Evolutionary conservation across 2,113 vertebrate species (phyloP), one percentile per base, ranked within the genome.

Genomic region (Pelecanoides urinatrix): DNA sequence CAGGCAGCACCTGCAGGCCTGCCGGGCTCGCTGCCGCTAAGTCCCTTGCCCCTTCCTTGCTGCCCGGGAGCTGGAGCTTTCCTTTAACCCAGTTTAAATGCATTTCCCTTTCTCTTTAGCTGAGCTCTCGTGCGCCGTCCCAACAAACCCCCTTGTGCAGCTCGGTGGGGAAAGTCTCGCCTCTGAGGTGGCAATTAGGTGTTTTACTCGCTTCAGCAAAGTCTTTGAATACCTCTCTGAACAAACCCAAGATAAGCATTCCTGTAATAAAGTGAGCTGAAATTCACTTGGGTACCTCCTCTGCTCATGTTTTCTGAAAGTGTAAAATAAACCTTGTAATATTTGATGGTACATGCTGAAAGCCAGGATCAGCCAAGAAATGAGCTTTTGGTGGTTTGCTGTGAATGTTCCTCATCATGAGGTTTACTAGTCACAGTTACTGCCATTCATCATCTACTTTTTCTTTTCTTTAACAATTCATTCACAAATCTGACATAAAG

Each of bases 21-120:
- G 36, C 27, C 0, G 0, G 7, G 4, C 32, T 68, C 0, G 0
- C 62, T 85, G 14, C 38, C 5, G 0, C 34, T 40, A 38, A 16
- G 5, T 66, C 30, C 30, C 59, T 52, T 88, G 38, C 29, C 8
- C 16, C 34, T 45, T 62, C 62, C 44, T 13, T 58, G 45, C 70
- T 76, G 7, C 66, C 22, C 7, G 21, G 18, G 26, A 67, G 23
- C 5, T 47, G 47, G 47, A 58, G 29, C 12, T 42, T 59, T 62
- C 30, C 36, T 84, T 45, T 63, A 58, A 74, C 26, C 23, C 3
- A 3, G 4, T 38, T 61, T 59, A 27, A 58, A 32, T n/a, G 53
- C 7, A 5, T 72, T 78, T 20, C 11, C 10, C 38, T 23, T 68
- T 78, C 30, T 42, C 29, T 59, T 71, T 16, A 26, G 38, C 23